Percentiles rank a stretch among this genome's conserved stretches.
phyloP scores from a whole-genome alignment of 2,113 vertebrate species.

The Leptobrachium leishanense region DNA sequence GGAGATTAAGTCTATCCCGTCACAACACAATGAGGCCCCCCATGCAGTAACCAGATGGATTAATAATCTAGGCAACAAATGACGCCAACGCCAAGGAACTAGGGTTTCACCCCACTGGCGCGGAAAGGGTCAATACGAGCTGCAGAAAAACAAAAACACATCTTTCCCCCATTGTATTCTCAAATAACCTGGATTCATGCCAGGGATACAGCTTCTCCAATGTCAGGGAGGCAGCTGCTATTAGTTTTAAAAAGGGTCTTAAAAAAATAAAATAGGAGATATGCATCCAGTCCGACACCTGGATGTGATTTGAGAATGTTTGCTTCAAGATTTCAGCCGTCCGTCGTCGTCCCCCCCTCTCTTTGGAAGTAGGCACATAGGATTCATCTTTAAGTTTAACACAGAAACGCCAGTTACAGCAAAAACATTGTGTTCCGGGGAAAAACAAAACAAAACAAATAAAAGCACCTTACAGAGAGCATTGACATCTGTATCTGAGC shows the following conservation, averaged over 20 bases:
- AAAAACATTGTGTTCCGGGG: too few species aligned
- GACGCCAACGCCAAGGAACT: neutral
- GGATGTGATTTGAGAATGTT: slow-evolving; percentile 36
- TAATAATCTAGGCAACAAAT: neutral
- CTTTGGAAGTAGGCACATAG: slow-evolving; percentile 1
- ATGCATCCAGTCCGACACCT: slow-evolving; percentile 34
- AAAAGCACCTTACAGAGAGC: too few species aligned
- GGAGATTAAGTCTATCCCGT: slow-evolving; percentile 5
- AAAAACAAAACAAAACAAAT: too few species aligned
- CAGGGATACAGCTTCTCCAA: slow-evolving; percentile 35
- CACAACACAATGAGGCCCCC: slow-evolving; percentile 32
- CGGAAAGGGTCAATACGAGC: slow-evolving; percentile 13
- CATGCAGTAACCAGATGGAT: slow-evolving; percentile 31
- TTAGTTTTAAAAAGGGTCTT: slow-evolving; percentile 40
- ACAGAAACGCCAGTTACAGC: neutral
- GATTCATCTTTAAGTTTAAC: slow-evolving; percentile 25
- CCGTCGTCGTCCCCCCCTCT: neutral
- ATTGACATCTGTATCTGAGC: too few species aligned
- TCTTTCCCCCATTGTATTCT: slow-evolving; percentile 31
- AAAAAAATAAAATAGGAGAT: slow-evolving; percentile 20
- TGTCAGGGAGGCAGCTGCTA: slow-evolving; percentile 40
- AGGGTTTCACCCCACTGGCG: neutral
- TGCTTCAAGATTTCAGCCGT: neutral
- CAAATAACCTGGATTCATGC: slow-evolving; percentile 28
- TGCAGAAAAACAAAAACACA: slow-evolving; percentile 43